Evolutionary conservation across 1,140 invertebrate species (phyloP).

Genomic region (Calosoma granatense): DNA sequence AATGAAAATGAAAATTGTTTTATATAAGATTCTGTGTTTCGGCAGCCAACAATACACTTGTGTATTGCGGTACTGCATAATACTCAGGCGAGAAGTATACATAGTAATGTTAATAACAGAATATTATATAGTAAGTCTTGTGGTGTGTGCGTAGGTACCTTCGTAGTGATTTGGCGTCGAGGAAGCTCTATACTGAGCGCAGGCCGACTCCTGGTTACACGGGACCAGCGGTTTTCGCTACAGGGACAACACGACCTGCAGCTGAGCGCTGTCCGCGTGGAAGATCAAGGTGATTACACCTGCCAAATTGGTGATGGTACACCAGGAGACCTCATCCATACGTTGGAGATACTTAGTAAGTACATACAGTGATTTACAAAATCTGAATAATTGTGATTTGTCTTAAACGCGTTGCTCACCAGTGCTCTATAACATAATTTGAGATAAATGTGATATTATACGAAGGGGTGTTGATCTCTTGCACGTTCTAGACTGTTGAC

Average conservation of each 20-base stretch:
- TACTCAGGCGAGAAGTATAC: too few species aligned
- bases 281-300: constrained; percentile 42
- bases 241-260: constrained; percentile 50
- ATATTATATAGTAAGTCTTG: too few species aligned
- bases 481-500: too few species aligned
- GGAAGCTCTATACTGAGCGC: constrained; percentile 49
- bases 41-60: too few species aligned
- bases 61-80: too few species aligned
- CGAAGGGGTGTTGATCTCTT: too few species aligned
- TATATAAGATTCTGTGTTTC: too few species aligned
- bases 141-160: constrained; percentile 46
- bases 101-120: constrained; percentile 9
- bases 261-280: constrained; percentile 45
- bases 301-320: constrained; percentile 41
- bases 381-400: not conserved
- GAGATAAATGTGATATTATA: too few species aligned
- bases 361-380: constrained; percentile 9
- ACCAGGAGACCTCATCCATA: constrained; percentile 39
- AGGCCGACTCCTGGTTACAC: constrained; percentile 47
- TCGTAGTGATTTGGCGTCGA: constrained; percentile 49
- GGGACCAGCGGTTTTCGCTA: constrained; percentile 46
- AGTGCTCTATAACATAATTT: too few species aligned
- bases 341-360: constrained; percentile 43
- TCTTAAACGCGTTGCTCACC: too few species aligned
- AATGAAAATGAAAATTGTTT: too few species aligned